These are phyloP conservation scores for Crocodylus rhombifer DNA, from an alignment of 2,797 vertebrate genomes.

Conservation along the genomic window DNA sequence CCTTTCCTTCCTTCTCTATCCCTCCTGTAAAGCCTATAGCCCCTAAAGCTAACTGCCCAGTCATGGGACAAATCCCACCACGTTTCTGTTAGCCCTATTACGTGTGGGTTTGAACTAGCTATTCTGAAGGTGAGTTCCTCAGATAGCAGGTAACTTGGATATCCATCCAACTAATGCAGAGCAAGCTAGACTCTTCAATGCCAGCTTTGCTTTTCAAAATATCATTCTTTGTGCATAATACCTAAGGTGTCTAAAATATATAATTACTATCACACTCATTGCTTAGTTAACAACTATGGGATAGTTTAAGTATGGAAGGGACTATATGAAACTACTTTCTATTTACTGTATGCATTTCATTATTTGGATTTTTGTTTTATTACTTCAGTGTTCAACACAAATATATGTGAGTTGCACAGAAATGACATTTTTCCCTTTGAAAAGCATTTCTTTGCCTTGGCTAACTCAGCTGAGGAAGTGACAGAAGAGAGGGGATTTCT, in stretches of 20 bases:
- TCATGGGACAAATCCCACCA: no score
- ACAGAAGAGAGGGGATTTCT: not conserved
- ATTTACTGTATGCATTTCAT: no score
- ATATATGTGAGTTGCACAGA: not conserved
- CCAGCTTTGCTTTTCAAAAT: no score
- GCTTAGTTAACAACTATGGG: not conserved
- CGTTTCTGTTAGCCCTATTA: no score
- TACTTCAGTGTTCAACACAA: not conserved
- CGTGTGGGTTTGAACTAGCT: no score
- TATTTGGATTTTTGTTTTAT: not conserved
- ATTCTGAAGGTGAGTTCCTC: no score
- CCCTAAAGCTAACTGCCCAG: no score
- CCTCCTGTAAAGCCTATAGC: no score
- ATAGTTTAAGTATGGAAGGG: not conserved
- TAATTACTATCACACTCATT: not conserved
- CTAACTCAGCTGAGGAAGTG: not conserved
- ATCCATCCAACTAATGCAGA: not conserved
- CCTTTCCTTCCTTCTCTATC: no score
- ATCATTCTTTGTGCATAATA: not conserved
- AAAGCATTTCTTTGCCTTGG: constrained; percentile 22
- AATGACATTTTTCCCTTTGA: not conserved
- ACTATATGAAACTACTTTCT: not conserved
- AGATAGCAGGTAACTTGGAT: not conserved
- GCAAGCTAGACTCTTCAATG: not conserved
- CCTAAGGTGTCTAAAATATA: not conserved